Evolutionary conservation across 1,140 invertebrate genomes (phyloP), one percentile per base, ranked within the genome.

Genomic region (Octopus sinensis): DNA sequence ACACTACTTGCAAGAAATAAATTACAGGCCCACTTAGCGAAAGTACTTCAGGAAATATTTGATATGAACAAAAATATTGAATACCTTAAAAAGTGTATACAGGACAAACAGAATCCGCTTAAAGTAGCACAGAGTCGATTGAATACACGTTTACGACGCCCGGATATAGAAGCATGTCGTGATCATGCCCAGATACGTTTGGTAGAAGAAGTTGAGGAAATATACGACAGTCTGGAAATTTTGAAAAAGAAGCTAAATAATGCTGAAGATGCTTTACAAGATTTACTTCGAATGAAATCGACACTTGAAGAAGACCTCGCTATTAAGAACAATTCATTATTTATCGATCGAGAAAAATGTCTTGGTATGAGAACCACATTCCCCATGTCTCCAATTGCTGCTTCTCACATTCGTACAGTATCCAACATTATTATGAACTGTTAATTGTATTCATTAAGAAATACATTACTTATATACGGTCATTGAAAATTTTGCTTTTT

Each of bases 281-380:
- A 95, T 83, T 92, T 98, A 79, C 92, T 97, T 7, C 94, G 94
- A 84, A 96, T 95, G 4, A 93, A 95, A 86, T 93, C 95, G 71
- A 93, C 93, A 80, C 91, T 98, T 23, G 96, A 98, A 91, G 93
- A 95, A 79, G 96, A 98, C 91, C 91, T 98, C 51, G 93, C 95
- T 71, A 92, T 95, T 86, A 98, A 98, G 92, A 94, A 96, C 79
- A 96, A 97, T 88, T 94, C 96, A 7, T 91, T 98, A 76, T 97
- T 97, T 89, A 96, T 98, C 83, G 97, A 98, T 91, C 92, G 96
- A 79, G 96, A 98, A 90, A 96, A 97, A 91, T 97, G 97, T 88
- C 93, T 96, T 91, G 96, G 96, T n/a, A 92, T 97, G 84, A 92
- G 97, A 80, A 93, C 96, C 80, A 95, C 95, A 10, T 98, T 97